These are phyloP conservation scores for Sylvilagus bachmani DNA, from an alignment of 2,113 vertebrate genomes.

Conservation along the genomic window DNA sequence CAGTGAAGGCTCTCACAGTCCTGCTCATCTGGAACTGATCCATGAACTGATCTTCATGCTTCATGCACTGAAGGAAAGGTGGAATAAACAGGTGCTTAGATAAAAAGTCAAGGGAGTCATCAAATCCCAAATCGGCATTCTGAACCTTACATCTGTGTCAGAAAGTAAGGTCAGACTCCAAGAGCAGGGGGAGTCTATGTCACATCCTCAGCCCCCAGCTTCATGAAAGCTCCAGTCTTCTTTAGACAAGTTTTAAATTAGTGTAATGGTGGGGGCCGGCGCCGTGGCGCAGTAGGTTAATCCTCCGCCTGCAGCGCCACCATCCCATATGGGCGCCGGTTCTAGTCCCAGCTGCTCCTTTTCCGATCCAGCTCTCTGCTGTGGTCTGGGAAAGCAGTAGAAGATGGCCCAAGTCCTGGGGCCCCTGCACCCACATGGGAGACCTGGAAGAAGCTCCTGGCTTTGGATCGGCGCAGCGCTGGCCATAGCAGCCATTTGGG, in stretches of 20 bases:
- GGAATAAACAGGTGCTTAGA: constrained; percentile 57
- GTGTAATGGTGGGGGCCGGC: background rate
- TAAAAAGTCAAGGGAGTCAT: constrained; percentile 55
- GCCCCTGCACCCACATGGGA: too few relatives aligned
- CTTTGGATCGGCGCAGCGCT: too few relatives aligned
- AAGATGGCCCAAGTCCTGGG: too few relatives aligned
- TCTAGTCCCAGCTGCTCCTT: too few relatives aligned
- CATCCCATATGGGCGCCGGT: too few relatives aligned
- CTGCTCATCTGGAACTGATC: background rate
- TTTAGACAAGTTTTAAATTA: constrained; percentile 64
- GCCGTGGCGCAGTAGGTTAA: too few relatives aligned
- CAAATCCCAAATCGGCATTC: constrained; percentile 48
- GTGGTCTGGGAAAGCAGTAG: too few relatives aligned
- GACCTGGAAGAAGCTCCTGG: too few relatives aligned
- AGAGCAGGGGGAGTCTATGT: constrained; percentile 62
- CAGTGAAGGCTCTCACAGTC: background rate
- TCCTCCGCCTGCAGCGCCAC: too few relatives aligned
- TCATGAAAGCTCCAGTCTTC: constrained; percentile 65
- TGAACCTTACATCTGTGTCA: constrained; percentile 60
- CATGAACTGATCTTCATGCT: background rate
- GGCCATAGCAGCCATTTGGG: too few relatives aligned
- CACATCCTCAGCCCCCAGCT: constrained; percentile 47
- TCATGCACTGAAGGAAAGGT: background rate
- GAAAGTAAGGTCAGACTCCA: constrained; percentile 44
- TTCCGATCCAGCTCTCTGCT: too few relatives aligned